phyloP scores from a whole-genome alignment of 2,888 invertebrate species.

The Tanypteryx hageni region DNA sequence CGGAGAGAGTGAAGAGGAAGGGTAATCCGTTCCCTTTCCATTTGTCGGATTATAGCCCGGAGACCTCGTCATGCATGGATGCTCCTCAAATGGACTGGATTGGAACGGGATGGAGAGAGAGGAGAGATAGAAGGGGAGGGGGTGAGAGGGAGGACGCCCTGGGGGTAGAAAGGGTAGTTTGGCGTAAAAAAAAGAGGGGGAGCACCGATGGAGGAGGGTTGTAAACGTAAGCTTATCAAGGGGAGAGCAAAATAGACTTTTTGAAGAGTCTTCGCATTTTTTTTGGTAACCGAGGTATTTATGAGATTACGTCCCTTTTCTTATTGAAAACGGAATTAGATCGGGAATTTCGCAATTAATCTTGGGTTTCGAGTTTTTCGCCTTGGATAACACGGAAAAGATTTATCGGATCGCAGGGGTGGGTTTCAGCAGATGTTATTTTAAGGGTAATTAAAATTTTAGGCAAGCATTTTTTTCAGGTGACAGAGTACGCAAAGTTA shows the following conservation, averaged over 20 bases:
- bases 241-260: neutral
- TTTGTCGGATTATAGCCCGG: slow-evolving; percentile 26
- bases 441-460: too few species aligned
- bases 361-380: too few species aligned
- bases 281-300: too few species aligned
- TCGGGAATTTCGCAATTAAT: too few species aligned
- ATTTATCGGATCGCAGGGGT: too few species aligned
- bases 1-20: neutral
- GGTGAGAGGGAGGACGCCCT: neutral
- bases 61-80: neutral
- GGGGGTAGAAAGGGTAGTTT: too few species aligned
- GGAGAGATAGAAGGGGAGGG: neutral
- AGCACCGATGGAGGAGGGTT: neutral
- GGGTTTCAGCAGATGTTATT: too few species aligned
- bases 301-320: too few species aligned
- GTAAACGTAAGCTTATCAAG: neutral
- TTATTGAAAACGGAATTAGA: too few species aligned
- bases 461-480: too few species aligned
- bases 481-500: too few species aligned
- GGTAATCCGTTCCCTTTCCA: neutral
- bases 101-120: neutral
- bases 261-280: neutral
- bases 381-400: too few species aligned
- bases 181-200: neutral
- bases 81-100: slow-evolving; percentile 26